Base-by-base conservation (phyloP, 2,888 invertebrate species). In the Callinectes sapidus region DNA sequence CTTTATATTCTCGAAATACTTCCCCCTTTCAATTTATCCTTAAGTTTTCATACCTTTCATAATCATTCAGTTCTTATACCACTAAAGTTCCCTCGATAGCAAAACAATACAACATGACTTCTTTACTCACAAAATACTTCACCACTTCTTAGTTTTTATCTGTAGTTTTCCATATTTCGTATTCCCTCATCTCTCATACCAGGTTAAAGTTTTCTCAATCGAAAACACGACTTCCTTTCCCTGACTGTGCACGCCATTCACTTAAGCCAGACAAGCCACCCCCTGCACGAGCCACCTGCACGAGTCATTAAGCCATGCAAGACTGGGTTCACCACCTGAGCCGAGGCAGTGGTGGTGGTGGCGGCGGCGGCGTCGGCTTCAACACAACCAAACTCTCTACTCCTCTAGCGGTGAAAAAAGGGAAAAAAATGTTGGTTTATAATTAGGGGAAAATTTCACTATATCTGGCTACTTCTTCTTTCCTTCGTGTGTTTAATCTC, bases 401-500 rank as follows among this genome's bases (percentile, higher is more conserved):
- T 81, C 81, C 18, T 81, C 81, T 81, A 81, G 18, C n/a, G 81
- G 81, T 81, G 81, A 35, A 81, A 81, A 81, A 81, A 81, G n/a
- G 16, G 61, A 61, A 61, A 23, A 61, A 61, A 61, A 61, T 5
- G 5, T 2, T 3, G 39, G 39, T 61, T 61, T 16, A 61, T 23
- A 0, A 23, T 61, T 2, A 18, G 0, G 61, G 6, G 18, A 61
- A 61, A 61, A 61, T 23, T 23, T 61, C 48, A 48, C 18, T 61
- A 61, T 61, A 23, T 61, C 8, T 71, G 28, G 23, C 1, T 61
- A 71, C 23, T 71, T n/a, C 28, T 28, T 71, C 28, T 23, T 71
- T 71, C 28, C 28, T 28, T 61, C 2, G 2, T 61, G 1, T 61
- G 13, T 61, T 16, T 16, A 10, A 10, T 8, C 35, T 81, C 81